These are phyloP conservation scores for Peromyscus maniculatus DNA, from an alignment of 2,113 vertebrate genomes.

Conservation along the genomic window DNA sequence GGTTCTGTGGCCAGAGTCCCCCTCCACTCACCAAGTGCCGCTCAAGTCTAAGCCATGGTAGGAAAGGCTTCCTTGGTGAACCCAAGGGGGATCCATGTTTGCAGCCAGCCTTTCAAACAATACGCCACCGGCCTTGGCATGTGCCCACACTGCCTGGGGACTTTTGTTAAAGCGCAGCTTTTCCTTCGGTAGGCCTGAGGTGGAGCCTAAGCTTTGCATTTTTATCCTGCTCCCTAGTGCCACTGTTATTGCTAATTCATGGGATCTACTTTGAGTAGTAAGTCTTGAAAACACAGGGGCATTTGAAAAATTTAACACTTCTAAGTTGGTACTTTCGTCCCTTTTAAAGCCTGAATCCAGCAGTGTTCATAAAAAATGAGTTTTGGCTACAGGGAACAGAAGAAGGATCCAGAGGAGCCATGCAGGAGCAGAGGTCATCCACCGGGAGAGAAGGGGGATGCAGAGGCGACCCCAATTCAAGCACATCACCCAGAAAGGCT, in stretches of 20 bases:
- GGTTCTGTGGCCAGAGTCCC: too few relatives aligned
- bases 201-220: neutral
- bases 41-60: neutral
- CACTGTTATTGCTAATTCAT: neutral
- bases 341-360: neutral
- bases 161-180: neutral
- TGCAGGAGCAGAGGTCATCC: rapidly evolving
- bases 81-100: rapidly evolving
- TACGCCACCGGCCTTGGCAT: rapidly evolving
- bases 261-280: neutral
- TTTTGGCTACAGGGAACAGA: neutral
- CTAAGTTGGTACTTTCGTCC: neutral
- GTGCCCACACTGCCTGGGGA: rapidly evolving
- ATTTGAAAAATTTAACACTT: constrained; percentile 20
- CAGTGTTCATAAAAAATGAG: neutral
- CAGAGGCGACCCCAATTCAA: neutral
- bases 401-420: neutral
- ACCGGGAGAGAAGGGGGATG: rapidly evolving
- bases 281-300: neutral
- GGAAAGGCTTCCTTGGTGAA: neutral
- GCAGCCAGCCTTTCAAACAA: neutral
- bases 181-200: neutral
- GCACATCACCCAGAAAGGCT: neutral
- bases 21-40: neutral
- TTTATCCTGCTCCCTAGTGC: neutral